Evolutionary conservation across 1,140 invertebrate genomes (phyloP), one percentile per base, ranked within the genome.

Genomic region (Pomacea maculata): DNA sequence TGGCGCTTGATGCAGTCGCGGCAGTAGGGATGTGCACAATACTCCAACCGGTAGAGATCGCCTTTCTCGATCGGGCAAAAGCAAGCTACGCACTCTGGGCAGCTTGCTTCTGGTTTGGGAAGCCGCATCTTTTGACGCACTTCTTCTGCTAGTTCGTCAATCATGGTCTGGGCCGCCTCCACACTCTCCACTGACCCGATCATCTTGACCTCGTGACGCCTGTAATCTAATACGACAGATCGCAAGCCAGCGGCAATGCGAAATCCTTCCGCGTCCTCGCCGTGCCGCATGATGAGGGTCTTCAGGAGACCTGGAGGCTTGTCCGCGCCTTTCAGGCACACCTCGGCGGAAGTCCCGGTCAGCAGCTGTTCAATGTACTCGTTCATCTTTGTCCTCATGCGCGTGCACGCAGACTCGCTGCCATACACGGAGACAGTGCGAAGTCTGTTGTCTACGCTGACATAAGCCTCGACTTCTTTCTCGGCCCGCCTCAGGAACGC

Each of bases 21-120:
- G 71, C 89, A 90, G 64, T 88, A 89, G 10, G 86, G 52, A 84
- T 90, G 89, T 1, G 88, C 89, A 83, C 89, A 90, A 6, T 54
- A 77, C 71, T 89, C 86, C 19, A 89, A 80, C 14, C 86, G 82
- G 67, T 85, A 87, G 25, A 89, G 68, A 5, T 86, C 85, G 8
- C 52, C 72, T 34, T 78, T 76, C 1, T 86, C 86, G 6, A 89
- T 79, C 19, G 86, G 83, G 72, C 80, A 85, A 57, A 88, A 76
- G 80, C 89, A 90, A 25, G 87, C 83, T 14, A 80, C 83, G 80
- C 89, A 90, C 10, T 88, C 87, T 21, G 84, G 83, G 15, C 76
- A 55, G 15, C 67, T 71, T n/a, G 67, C 70, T 21, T 80, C 64
- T 65, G n/a, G 71, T 9, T 70, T n/a, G 29, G 54, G 17, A 29